These are phyloP conservation scores for Esox niger DNA, from an alignment of 2,113 vertebrate species.

Conservation along the genomic window DNA sequence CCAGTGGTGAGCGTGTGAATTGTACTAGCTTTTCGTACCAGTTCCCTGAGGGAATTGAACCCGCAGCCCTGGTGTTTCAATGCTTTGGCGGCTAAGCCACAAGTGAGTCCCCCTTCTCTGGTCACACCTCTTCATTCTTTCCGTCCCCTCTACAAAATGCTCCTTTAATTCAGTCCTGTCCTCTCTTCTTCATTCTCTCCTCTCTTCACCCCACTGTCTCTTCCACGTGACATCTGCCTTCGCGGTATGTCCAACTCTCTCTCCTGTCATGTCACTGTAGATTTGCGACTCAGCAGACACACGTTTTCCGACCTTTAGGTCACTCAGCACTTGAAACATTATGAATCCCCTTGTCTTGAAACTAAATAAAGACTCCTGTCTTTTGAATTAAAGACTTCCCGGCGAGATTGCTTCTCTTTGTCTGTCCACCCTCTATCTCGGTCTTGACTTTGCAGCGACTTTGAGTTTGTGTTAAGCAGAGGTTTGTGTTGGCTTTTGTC, in stretches of 20 bases:
- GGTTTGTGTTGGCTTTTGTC: conserved; percentile 46
- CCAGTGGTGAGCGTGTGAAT: too few relatives aligned
- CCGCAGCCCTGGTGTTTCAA: too few relatives aligned
- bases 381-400: conserved; percentile 68
- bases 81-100: too few relatives aligned
- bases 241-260: conserved; percentile 35
- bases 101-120: too few relatives aligned
- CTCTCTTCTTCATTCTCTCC: conserved; percentile 26
- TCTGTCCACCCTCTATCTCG: conserved; percentile 21
- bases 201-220: conserved; percentile 43
- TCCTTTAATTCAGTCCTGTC: conserved; percentile 27
- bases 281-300: conserved; percentile 47
- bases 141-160: too few relatives aligned
- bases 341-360: conserved; percentile 43
- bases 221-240: conserved; percentile 45
- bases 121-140: conserved; percentile 47
- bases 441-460: conserved; percentile 69
- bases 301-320: conserved; percentile 62
- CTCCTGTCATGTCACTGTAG: conserved; percentile 37
- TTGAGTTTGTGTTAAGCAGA: conserved; percentile 49
- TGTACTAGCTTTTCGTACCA: too few relatives aligned
- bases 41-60: too few relatives aligned
- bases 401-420: conserved; percentile 54
- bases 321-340: conserved; percentile 61
- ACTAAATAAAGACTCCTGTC: conserved; percentile 39